Evolutionary conservation across 2,797 vertebrate genomes (phyloP), one percentile per base, ranked within the genome.

Genomic region (Pangasius sanitwongsei): DNA sequence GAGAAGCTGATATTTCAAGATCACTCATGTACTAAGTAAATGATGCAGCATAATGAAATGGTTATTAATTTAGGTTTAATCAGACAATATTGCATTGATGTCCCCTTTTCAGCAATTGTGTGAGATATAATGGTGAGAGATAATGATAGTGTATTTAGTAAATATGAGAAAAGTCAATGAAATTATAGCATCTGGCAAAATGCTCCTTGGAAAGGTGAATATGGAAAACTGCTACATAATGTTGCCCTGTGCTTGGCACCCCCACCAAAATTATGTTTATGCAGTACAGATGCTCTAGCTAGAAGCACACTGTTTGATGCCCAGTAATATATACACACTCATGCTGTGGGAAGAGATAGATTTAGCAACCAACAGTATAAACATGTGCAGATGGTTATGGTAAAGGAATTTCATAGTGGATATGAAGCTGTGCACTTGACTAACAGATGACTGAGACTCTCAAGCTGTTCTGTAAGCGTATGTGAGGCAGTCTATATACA

Each of bases 181-280:
- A 63, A 37, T 18, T 44, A 80, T 55, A 44, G 70, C 72, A 89
- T 90, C 92, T 91, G 90, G 59, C 31, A 65, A 53, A 89, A 89
- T 89, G 31, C 37, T 85, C 48, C 34, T 37, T 77, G 91, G 50
- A 85, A 91, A 92, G 90, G 91, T 92, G 77, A 91, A 92, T 90
- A 89, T 92, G 92, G 91, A 92, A 92, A 92, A 34, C 89, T 89
- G 78, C 72, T 85, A 20, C 53, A 89, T 48, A 70, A 41, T 81
- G 41, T 83, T 75, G 55, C 57, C 81, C 78, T 75, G 53, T 53
- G 74, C 57, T 89, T 87, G 80, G 87, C 87, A 77, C 53, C 70
- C 70, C 6, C 28, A 48, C 55, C 70, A 72, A 88, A 85, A 89
- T 72, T 53, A 75, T 69, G 65, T 85, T 90, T 75, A 92, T 92